Evolutionary conservation across 2,888 invertebrate species (phyloP), one percentile per base, ranked within the genome.

Genomic region (Melitaea athalia): DNA sequence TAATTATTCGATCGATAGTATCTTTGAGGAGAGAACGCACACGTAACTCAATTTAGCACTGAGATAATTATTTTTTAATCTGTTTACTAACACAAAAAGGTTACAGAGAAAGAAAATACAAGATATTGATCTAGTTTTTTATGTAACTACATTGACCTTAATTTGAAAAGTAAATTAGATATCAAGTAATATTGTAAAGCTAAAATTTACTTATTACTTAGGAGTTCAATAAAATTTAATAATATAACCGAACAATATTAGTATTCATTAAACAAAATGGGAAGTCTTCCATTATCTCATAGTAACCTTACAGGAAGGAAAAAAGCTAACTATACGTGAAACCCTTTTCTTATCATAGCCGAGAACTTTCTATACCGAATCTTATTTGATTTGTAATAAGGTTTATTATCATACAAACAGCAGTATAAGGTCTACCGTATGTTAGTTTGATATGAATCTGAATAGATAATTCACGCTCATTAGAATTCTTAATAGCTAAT

Each of bases 401-500:
- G 11, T 7, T 42, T 57, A 10, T 15, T 42, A 11, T 57, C 15
- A 17, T 15, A 17, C 42, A 15, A 57, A 4, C 0, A 4, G 10
- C n/a, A 1, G 7, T 11, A 8, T 57, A 10, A 38, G 10, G 11
- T 42, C 15, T 42, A 42, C 15, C 10, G 57, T 57, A 17, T n/a
- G 10, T 57, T 10, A 11, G 14, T 42, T 57, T 42, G 42, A 31
- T 42, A 15, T 57, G 60, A 60, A 60, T 60, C 31, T 24, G 45
- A 60, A 42, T 59, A 42, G 17, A 38, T 59, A 57, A 59, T 47
- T 59, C 59, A 64, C 49, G 42, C 24, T 64, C 50, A 31, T 59
- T 60, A 60, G 31, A 42, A 60, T 65, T 60, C 43, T 65, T 15
- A 52, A 38, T 43, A 42, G 8, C 31, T 55, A 64, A 49, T 59